A percentile compares a stretch with the other conserved stretches of the same genome.
Conservation (phyloP, 2,888 invertebrate species). For the Xestia ashworthii region DNA sequence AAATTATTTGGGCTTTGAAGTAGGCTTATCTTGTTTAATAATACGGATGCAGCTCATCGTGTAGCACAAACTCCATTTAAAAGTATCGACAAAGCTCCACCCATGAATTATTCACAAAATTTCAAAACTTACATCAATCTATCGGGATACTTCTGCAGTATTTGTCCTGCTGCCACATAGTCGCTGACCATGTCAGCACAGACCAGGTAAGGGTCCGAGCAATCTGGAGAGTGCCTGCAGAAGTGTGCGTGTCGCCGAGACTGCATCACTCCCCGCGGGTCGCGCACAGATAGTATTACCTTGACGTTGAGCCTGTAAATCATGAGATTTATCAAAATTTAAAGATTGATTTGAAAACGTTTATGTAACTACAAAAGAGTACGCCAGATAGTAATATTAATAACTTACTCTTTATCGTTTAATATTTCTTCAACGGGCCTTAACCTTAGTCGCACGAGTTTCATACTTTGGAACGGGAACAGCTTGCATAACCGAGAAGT, state of each 20-base stretch:
- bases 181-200: conserved; percentile 96
- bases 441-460: conserved; percentile 95
- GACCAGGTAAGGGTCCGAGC: conserved; percentile 94
- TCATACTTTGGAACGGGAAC: conserved; percentile 97
- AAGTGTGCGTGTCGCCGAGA: conserved; percentile 94
- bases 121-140: conserved; percentile 92
- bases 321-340: background rate
- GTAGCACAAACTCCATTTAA: background rate
- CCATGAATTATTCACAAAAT: background rate
- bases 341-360: background rate
- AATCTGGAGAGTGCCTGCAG: conserved; percentile 94
- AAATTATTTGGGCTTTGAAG: no score
- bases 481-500: conserved; percentile 94
- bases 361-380: background rate
- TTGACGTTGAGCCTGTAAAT: conserved; percentile 92
- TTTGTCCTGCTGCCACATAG: conserved; percentile 93
- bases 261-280: conserved; percentile 96
- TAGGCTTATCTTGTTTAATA: background rate
- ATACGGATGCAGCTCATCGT: background rate
- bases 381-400: background rate
- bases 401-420: conserved; percentile 89
- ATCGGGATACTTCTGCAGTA: conserved; percentile 93
- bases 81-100: background rate
- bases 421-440: conserved; percentile 93
- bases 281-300: conserved; percentile 94